Evolutionary conservation across 1,140 invertebrate genomes (phyloP).

Genomic region (Calliopsis andreniformis): DNA sequence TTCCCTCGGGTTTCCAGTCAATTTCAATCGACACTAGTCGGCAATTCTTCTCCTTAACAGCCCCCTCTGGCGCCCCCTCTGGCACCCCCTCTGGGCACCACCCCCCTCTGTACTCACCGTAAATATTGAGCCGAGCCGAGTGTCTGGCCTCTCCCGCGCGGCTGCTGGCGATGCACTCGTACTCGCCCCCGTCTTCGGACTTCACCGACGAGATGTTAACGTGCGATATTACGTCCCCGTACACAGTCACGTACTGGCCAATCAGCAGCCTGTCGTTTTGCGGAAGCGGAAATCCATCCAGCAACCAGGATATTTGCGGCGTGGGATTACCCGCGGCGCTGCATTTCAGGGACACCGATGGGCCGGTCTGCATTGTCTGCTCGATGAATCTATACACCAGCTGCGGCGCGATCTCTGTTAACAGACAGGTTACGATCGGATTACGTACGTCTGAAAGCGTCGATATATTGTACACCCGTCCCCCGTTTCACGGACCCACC

Average conservation of each 20-base stretch:
- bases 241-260: constrained; percentile 85
- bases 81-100: too few relatives aligned
- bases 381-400: constrained; percentile 83
- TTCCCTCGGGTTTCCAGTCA: constrained; percentile 45
- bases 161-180: constrained; percentile 86
- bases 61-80: neutral
- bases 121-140: constrained; percentile 86
- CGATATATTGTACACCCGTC: constrained; percentile 25
- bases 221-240: constrained; percentile 87
- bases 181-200: constrained; percentile 88
- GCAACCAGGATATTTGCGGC: constrained; percentile 83
- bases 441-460: constrained; percentile 42
- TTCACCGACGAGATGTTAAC: constrained; percentile 87
- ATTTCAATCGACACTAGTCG: constrained; percentile 44
- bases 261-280: constrained; percentile 85
- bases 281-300: constrained; percentile 83
- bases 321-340: constrained; percentile 86
- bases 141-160: constrained; percentile 84
- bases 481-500: too few relatives aligned
- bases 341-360: constrained; percentile 84
- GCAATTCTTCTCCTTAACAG: constrained; percentile 47
- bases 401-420: constrained; percentile 83
- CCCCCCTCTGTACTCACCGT: constrained; percentile 79
- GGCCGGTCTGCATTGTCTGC: constrained; percentile 83
- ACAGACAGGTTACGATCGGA: constrained; percentile 58